Percentiles rank a stretch among this genome's conserved stretches.
These are phyloP conservation scores for Ophion costatus DNA, from an alignment of 2,888 invertebrate genomes.

Conservation along the genomic window DNA sequence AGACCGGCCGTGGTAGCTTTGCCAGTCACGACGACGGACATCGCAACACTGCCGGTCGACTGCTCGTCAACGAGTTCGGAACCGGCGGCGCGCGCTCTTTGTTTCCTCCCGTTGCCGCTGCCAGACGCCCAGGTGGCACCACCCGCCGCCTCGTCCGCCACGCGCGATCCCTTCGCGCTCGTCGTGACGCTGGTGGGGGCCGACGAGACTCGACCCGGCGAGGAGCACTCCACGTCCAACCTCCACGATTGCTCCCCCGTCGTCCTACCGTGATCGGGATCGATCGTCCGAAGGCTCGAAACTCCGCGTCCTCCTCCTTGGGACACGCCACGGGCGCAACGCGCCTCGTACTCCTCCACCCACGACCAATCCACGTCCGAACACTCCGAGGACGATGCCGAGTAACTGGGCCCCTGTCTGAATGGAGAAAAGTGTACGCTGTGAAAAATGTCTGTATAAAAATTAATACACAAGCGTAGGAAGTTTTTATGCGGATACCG, in stretches of 20 bases:
- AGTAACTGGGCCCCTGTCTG: constrained; percentile 34
- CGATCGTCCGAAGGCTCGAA: neutral
- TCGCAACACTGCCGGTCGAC: constrained; percentile 80
- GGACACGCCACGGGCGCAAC: neutral
- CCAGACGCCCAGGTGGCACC: constrained; percentile 28
- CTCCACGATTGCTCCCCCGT: neutral
- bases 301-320: neutral
- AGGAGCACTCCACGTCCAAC: neutral
- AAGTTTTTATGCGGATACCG: too few relatives aligned
- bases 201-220: constrained; percentile 70
- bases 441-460: too few relatives aligned
- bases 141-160: constrained; percentile 10
- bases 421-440: neutral
- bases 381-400: constrained; percentile 72
- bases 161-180: neutral
- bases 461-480: too few relatives aligned
- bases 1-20: constrained; percentile 62
- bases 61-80: constrained; percentile 70
- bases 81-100: constrained; percentile 72
- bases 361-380: constrained; percentile 83
- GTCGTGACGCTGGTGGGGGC: constrained; percentile 67
- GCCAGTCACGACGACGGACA: constrained; percentile 81
- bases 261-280: neutral
- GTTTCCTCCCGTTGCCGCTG: constrained; percentile 48
- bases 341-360: constrained; percentile 80